Evolutionary conservation across 2,113 vertebrate species (phyloP).

Genomic region (Sceloporus undulatus): DNA sequence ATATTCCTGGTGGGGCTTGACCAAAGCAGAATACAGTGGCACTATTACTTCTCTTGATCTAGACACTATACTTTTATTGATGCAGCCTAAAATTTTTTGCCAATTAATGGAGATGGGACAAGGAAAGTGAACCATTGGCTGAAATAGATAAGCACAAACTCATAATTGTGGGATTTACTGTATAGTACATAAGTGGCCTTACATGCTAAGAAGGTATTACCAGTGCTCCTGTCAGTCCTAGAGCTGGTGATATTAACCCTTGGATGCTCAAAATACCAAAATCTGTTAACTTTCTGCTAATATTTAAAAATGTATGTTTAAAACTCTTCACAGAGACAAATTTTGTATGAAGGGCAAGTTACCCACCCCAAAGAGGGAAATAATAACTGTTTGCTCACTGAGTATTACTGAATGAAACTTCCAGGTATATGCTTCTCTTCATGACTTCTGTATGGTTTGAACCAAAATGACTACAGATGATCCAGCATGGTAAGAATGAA

Average conservation of each 20-base stretch:
- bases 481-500: not conserved
- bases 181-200: not conserved
- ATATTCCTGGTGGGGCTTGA: no score
- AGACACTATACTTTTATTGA: no score
- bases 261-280: not conserved
- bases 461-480: not conserved
- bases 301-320: not conserved
- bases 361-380: not conserved
- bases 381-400: not conserved
- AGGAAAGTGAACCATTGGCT: not conserved
- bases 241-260: no score
- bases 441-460: not conserved
- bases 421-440: not conserved
- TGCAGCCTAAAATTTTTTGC: not conserved
- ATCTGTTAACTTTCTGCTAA: not conserved
- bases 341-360: not conserved
- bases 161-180: not conserved
- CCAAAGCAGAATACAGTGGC: no score
- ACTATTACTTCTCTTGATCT: no score
- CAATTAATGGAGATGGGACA: slow-evolving; percentile 13
- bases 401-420: not conserved
- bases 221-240: not conserved
- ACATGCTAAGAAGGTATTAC: not conserved
- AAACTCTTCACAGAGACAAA: not conserved
- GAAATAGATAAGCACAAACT: not conserved